Conservation (phyloP, 2,797 vertebrate species). For the Gephyroberyx darwinii region DNA sequence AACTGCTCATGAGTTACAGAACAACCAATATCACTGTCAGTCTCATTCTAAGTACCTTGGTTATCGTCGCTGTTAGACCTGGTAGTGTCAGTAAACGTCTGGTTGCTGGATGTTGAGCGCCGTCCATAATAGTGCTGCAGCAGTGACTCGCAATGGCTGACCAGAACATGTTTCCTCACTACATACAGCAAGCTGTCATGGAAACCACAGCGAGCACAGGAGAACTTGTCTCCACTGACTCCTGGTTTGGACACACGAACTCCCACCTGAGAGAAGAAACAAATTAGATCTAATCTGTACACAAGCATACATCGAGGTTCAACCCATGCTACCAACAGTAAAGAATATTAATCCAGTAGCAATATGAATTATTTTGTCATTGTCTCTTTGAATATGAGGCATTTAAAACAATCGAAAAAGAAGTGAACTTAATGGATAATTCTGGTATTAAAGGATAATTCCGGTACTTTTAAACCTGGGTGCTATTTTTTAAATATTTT, state of each 20-base stretch:
- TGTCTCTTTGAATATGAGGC: too few species aligned
- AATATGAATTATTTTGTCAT: too few species aligned
- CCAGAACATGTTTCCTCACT: constrained; percentile 89
- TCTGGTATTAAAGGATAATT: too few species aligned
- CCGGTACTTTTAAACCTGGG: too few species aligned
- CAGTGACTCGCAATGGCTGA: constrained; percentile 84
- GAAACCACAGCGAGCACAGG: constrained; percentile 85
- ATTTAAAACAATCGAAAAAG: too few species aligned
- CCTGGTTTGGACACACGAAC: constrained; percentile 1
- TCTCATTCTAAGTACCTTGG: background rate
- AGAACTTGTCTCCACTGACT: constrained; percentile 73
- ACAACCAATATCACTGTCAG: background rate
- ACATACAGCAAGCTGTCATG: constrained; percentile 87
- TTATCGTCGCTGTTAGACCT: constrained; percentile 32
- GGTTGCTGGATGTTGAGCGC: constrained; percentile 3
- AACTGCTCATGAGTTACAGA: background rate
- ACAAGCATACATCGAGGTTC: too few species aligned
- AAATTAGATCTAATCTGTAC: too few species aligned
- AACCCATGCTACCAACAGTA: too few species aligned
- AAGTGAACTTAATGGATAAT: too few species aligned
- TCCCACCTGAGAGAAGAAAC: background rate
- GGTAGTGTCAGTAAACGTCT: too few species aligned
- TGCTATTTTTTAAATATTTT: too few species aligned
- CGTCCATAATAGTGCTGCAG: constrained; percentile 84
- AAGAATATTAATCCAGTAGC: too few species aligned